Conservation (phyloP, 2,113 vertebrate genomes). For the Elachura formosa region DNA sequence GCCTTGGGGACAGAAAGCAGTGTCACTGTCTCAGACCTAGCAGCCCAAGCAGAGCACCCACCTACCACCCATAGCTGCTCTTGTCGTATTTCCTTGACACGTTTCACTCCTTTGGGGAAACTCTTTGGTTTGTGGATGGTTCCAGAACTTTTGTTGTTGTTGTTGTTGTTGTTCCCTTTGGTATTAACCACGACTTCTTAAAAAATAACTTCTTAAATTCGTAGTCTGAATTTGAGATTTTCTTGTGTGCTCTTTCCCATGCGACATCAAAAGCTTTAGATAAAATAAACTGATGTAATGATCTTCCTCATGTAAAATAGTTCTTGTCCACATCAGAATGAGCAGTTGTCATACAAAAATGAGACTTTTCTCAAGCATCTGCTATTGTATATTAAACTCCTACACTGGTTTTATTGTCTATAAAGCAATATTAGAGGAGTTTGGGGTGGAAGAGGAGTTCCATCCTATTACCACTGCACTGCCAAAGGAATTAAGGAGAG, state of each 20-base stretch:
- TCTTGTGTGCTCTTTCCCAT: neutral
- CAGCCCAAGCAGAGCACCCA: neutral
- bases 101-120: neutral
- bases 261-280: neutral
- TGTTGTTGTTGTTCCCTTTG: neutral
- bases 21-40: neutral
- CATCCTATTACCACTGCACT: neutral
- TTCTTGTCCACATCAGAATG: neutral
- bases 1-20: neutral
- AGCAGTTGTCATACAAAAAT: neutral
- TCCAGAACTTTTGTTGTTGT: neutral
- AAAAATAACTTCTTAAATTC: neutral
- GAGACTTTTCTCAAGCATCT: neutral
- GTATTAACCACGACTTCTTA: neutral
- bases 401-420: neutral
- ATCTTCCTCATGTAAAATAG: neutral
- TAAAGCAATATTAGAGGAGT: neutral
- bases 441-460: neutral
- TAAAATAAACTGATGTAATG: neutral
- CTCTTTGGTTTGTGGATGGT: neutral
- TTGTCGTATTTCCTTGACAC: accelerated
- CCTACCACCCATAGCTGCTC: neutral
- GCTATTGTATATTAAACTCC: neutral
- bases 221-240: neutral
- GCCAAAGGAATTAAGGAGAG: neutral